Percentiles rank a stretch among this genome's conserved stretches.
phyloP scores from a whole-genome alignment of 2,888 invertebrate species.

The Coelogynopora nodosa region DNA sequence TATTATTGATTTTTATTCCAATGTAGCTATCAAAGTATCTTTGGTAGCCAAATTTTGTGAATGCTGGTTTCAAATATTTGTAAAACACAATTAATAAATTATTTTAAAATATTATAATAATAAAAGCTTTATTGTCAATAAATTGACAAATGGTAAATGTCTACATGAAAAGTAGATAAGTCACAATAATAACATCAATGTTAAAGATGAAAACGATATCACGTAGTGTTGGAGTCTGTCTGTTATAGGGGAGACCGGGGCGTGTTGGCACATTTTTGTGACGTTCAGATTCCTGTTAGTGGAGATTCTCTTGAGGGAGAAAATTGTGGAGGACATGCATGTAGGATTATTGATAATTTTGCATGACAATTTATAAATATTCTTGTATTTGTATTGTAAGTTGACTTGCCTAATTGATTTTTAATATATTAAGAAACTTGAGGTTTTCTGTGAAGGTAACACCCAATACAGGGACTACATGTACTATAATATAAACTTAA shows the following conservation, averaged over 20 bases:
- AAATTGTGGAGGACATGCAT: constrained; percentile 6
- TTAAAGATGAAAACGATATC: too few relatives aligned
- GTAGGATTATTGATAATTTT: constrained; percentile 15
- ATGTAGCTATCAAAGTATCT: too few relatives aligned
- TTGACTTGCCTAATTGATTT: background rate
- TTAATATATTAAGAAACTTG: background rate
- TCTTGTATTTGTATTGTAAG: background rate
- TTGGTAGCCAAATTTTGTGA: too few relatives aligned
- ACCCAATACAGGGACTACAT: too few relatives aligned
- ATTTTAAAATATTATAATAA: background rate
- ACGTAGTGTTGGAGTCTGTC: constrained; percentile 22
- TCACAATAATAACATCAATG: background rate
- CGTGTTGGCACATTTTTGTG: too few relatives aligned
- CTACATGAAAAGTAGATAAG: background rate
- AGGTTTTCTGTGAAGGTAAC: constrained; percentile 14
- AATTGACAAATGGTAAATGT: background rate
- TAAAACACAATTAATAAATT: too few relatives aligned
- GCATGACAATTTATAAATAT: constrained; percentile 2
- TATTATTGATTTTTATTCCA: too few relatives aligned
- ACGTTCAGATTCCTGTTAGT: background rate
- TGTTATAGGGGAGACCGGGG: too few relatives aligned
- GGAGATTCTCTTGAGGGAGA: constrained; percentile 12
- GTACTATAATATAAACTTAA: too few relatives aligned
- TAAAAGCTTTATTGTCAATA: background rate
- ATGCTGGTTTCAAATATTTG: too few relatives aligned